phyloP scores from a whole-genome alignment of 2,888 invertebrate genomes.

The Xylocampa areola region DNA sequence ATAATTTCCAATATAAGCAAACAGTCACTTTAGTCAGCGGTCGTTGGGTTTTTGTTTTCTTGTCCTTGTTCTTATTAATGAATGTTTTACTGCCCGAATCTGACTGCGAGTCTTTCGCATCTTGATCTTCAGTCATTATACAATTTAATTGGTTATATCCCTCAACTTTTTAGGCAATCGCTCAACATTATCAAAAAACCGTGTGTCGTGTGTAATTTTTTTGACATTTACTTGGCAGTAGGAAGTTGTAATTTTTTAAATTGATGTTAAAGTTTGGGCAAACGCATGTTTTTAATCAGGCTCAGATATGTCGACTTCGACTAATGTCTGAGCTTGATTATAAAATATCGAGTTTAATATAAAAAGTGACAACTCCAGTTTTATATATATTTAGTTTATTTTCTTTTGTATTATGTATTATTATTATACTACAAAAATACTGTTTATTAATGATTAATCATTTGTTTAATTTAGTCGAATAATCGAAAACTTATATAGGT shows the following conservation, averaged over 20 bases:
- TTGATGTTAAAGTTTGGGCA: conserved; percentile 5
- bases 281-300: conserved; percentile 6
- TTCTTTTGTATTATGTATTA: too few species aligned
- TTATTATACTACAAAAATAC: too few species aligned
- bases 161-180: conserved; percentile 59
- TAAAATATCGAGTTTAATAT: too few species aligned
- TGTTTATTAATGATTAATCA: too few species aligned
- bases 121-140: conserved; percentile 90
- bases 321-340: too few species aligned
- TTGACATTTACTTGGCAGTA: conserved; percentile 64
- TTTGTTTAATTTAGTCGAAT: too few species aligned
- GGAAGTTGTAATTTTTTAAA: conserved; percentile 21
- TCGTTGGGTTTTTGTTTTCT: conserved; percentile 91
- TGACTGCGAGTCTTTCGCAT: conserved; percentile 86
- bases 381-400: too few species aligned
- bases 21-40: conserved; percentile 91
- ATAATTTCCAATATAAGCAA: conserved; percentile 46
- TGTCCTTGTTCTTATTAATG: conserved; percentile 87
- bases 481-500: too few species aligned
- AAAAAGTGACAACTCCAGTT: too few species aligned
- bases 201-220: conserved; percentile 72
- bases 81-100: conserved; percentile 86
- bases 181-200: conserved; percentile 77
- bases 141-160: conserved; percentile 65
- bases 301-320: too few species aligned